Conservation (phyloP, 2,797 vertebrate species). For the Lagothrix lagotricha region DNA sequence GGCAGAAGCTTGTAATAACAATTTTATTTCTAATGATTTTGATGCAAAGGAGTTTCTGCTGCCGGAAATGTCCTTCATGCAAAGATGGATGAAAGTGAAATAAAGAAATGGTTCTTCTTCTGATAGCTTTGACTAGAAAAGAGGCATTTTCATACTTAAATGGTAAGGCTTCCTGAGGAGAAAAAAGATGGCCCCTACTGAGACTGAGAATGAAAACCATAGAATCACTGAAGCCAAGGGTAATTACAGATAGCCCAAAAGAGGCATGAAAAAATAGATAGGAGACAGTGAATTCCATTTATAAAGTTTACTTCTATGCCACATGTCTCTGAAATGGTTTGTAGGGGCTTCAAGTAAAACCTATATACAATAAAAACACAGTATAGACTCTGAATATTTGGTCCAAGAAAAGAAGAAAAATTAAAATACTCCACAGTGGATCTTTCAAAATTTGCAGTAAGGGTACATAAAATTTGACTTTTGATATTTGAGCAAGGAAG, state of each 20-base stretch:
- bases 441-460: neutral
- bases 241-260: constrained; percentile 61
- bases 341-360: neutral
- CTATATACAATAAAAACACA: neutral
- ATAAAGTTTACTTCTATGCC: constrained; percentile 20
- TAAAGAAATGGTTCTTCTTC: constrained; percentile 31
- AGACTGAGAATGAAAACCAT: constrained; percentile 62
- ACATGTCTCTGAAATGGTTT: constrained; percentile 9
- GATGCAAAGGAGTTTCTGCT: neutral
- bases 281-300: constrained; percentile 45
- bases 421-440: neutral
- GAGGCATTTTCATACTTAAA: constrained; percentile 67
- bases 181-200: constrained; percentile 41
- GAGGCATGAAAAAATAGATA: constrained; percentile 58
- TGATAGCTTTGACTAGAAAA: constrained; percentile 58
- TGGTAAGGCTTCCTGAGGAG: constrained; percentile 62
- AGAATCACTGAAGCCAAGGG: constrained; percentile 43
- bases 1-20: neutral
- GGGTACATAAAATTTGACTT: neutral
- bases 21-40: constrained; percentile 5
- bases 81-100: neutral
- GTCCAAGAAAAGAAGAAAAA: neutral
- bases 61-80: constrained; percentile 15
- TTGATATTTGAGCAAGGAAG: neutral
- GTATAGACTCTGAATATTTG: neutral